Base-by-base conservation (phyloP, 2,888 invertebrate genomes). In the Phalera bucephala region DNA sequence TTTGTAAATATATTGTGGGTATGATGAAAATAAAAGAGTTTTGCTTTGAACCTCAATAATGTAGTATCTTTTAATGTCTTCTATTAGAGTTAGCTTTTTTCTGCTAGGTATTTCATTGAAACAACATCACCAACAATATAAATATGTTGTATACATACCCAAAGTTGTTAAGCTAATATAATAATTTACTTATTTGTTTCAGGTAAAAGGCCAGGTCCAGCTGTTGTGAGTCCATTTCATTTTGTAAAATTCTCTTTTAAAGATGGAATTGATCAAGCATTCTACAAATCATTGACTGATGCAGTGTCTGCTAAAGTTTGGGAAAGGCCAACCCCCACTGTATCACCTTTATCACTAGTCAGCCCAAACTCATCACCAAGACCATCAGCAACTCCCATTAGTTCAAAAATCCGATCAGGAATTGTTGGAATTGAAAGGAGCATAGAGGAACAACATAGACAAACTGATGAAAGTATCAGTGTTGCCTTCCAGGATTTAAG, bases 381-480 rank as follows among this genome's bases (percentile, higher is more conserved):
- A 38, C 60, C 77, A 11, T 66, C 73, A 14, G 51, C 63, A 4
- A 49, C 67, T 27, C 75, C 80, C 7, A 80, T 88, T 0, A 85
- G 73, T 51, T 94, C 95, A 32, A 95, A 95, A 78, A 91, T 94
- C 27, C 89, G 95, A 31, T 94, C 95, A 5, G 99, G 99, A 30
- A 99, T 99, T 64, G 95, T 96, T 27, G 99, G 99, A 1, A 99
- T 99, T 57, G 99, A 99, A 80, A 92, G 97, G 61, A 94, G 95
- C 60, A 92, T 99, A 45, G 95, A 97, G 67, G 96, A 97, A 68
- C 96, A 96, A 71, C 96, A 97, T 31, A 94, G 95, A 76, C 95
- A 95, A 25, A 97, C 98, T 0, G 97, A 98, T 84, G 94, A 95
- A 67, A 97, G 95, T 69, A 99, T 99, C 58, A 94, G 93, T 9